Evolutionary conservation across 1,140 invertebrate species (phyloP).

Genomic region (Dendrolimus punctatus): DNA sequence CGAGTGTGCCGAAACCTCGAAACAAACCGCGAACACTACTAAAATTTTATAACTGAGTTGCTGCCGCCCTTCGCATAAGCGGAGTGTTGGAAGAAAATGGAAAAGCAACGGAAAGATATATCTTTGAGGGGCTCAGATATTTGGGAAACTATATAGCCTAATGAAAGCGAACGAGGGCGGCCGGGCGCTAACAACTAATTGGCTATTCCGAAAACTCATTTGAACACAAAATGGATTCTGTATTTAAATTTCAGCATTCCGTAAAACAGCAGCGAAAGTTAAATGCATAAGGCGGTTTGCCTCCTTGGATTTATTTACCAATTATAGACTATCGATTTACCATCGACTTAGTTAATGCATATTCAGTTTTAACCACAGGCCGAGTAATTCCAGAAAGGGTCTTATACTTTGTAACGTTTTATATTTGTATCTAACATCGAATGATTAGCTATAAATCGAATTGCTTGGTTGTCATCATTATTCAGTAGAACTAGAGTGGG

Average conservation of each 20-base stretch:
- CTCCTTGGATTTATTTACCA: conserved; percentile 35
- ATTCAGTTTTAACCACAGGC: no score
- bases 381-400: no score
- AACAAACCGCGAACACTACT: conserved; percentile 42
- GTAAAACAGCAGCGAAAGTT: conserved; percentile 63
- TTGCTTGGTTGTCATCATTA: conserved; percentile 45
- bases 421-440: background rate
- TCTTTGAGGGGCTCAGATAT: conserved; percentile 61
- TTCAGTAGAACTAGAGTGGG: conserved; percentile 36
- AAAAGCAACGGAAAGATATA: conserved; percentile 58
- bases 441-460: conserved; percentile 21
- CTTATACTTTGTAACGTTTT: no score
- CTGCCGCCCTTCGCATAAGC: conserved; percentile 31
- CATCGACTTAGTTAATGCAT: background rate
- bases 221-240: conserved; percentile 70
- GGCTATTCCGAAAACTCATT: conserved; percentile 71
- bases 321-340: conserved; percentile 7
- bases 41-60: conserved; percentile 57
- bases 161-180: conserved; percentile 68
- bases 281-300: conserved; percentile 53
- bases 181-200: conserved; percentile 70
- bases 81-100: conserved; percentile 54
- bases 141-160: conserved; percentile 69
- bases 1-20: conserved; percentile 1
- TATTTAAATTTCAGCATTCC: conserved; percentile 70